Evolutionary conservation across 2,888 invertebrate genomes (phyloP).

Genomic region (Seira musarum): DNA sequence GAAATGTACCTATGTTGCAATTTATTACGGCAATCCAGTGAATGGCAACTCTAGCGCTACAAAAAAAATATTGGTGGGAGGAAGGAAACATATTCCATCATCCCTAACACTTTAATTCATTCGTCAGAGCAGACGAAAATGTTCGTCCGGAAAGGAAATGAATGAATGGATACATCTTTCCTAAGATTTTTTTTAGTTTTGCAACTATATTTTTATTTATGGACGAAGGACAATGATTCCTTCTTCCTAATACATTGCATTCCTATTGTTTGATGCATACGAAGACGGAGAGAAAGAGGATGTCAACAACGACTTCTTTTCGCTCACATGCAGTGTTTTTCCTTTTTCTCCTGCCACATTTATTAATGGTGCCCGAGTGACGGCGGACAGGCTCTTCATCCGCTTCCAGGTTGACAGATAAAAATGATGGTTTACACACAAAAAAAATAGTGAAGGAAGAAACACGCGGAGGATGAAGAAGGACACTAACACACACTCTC

Average conservation of each 20-base stretch:
- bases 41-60: too few species aligned
- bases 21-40: too few species aligned
- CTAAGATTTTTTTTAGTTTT: not conserved
- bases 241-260: too few species aligned
- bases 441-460: conserved; percentile 31
- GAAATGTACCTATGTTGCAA: conserved; percentile 30
- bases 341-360: conserved; percentile 63
- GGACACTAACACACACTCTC: conserved; percentile 19
- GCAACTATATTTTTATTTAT: not conserved
- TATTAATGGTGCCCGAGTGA: conserved; percentile 68
- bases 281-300: not conserved
- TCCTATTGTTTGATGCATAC: too few species aligned
- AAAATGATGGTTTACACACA: conserved; percentile 66
- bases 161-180: not conserved
- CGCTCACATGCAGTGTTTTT: conserved; percentile 2
- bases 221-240: not conserved
- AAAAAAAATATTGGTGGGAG: too few species aligned
- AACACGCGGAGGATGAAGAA: not conserved
- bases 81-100: too few species aligned
- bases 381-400: conserved; percentile 64
- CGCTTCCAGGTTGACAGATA: conserved; percentile 64
- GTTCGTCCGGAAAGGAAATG: not conserved
- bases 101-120: too few species aligned
- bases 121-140: too few species aligned
- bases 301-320: conserved; percentile 45